phyloP scores from a whole-genome alignment of 2,888 invertebrate genomes.

The Cotesia congregata region DNA sequence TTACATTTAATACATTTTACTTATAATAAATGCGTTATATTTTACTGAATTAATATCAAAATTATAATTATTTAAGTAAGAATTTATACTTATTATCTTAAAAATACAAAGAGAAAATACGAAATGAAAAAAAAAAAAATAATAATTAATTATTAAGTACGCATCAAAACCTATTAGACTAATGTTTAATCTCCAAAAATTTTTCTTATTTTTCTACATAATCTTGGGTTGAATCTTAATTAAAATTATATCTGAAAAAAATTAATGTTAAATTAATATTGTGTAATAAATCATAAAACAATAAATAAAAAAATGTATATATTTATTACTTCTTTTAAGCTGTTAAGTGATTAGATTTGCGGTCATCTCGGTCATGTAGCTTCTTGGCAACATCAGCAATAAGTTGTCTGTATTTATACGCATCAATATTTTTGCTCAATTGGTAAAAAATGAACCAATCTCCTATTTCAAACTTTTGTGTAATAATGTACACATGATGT shows the following conservation, averaged over 20 bases:
- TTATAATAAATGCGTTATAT: not conserved
- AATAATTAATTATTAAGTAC: not conserved
- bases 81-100: not conserved
- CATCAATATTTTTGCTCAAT: not conserved
- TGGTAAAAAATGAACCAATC: slow-evolving; percentile 11
- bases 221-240: not conserved
- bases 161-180: not conserved
- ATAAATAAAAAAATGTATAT: not conserved
- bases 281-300: not conserved
- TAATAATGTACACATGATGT: not conserved
- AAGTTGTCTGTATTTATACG: not conserved
- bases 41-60: not conserved
- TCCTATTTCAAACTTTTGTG: not conserved
- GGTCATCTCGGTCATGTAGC: not conserved
- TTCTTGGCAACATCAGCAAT: not conserved
- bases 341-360: not conserved
- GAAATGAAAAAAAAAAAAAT: not conserved
- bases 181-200: not conserved
- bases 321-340: not conserved
- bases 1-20: no score
- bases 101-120: not conserved
- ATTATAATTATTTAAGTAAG: not conserved
- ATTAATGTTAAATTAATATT: not conserved
- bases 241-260: not conserved
- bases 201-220: not conserved